Base-by-base conservation (phyloP, 1,140 invertebrate species). In the Oryzaephilus surinamensis region DNA sequence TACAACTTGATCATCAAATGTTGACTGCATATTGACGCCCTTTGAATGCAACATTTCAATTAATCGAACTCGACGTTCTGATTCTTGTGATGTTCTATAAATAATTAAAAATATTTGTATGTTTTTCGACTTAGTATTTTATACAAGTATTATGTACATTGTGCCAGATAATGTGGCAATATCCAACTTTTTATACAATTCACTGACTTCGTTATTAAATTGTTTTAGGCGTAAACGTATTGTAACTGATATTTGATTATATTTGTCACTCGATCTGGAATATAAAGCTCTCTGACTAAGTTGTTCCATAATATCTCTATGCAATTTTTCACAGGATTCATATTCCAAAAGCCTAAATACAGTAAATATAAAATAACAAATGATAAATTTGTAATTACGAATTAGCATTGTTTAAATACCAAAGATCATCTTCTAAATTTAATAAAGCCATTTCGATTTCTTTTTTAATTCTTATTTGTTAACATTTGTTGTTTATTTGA, bases 211-310 rank as follows among this genome's bases (percentile, higher is more conserved):
- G 40, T 58, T 58, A 8, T 58, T 64, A 43, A 73, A 76, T 36
- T 82, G 76, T 49, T 76, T 79, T 32, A 81, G 50, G 24, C 67
- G 61, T 7, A 77, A 45, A 21, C 77, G 57, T 47, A 82, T 71
- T 44, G 64, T 67, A 6, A 68, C 67, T 3, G 76, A 79, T 17
- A 77, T 52, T 45, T 60, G 67, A 1, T 66, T 61, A 54, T 72
- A 77, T 18, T 64, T 58, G 41, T 71, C 62, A 4, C 70, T 72
- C 1, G 60, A 60, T 49, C 62, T 68, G 15, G 63, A 50, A 34
- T 71, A 58, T 38, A 62, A 62, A 48, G 74, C 67, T 21, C 77
- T 63, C 15, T 64, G 42, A 1, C 70, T 71, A 0, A 82, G 40
- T 44, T 75, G 67, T 44, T 73, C 70, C 58, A 76, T 24, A 24